A percentile compares a stretch with the other conserved stretches of the same genome.
phyloP scores from a whole-genome alignment of 1,140 invertebrate species.

The Formica exsecta region DNA sequence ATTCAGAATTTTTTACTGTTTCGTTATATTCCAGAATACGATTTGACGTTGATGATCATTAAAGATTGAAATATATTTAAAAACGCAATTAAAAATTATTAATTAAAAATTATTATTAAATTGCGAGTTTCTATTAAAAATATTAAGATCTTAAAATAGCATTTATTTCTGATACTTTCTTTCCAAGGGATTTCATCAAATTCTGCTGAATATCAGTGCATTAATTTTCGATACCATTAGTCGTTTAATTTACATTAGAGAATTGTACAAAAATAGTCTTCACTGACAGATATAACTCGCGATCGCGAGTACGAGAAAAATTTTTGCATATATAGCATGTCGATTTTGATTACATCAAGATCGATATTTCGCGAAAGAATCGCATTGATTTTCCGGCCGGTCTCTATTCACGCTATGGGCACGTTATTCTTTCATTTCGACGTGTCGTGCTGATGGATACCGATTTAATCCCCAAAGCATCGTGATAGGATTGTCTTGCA shows the following conservation, averaged over 20 bases:
- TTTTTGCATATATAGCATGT: not conserved
- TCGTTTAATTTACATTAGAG: not conserved
- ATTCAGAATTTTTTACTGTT: constrained; percentile 12
- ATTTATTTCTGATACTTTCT: not conserved
- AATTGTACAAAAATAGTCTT: not conserved
- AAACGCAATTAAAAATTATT: not conserved
- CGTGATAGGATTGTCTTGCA: constrained; percentile 27
- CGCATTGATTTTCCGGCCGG: not conserved
- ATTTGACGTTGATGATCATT: not conserved
- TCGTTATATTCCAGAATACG: not conserved
- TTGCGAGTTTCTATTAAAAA: not conserved
- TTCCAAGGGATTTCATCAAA: not conserved
- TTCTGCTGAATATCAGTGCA: not conserved
- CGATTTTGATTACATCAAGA: not conserved
- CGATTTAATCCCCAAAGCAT: constrained; percentile 42
- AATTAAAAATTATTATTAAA: not conserved
- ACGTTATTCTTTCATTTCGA: constrained; percentile 46
- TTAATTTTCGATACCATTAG: not conserved
- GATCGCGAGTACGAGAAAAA: not conserved
- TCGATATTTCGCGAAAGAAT: not conserved
- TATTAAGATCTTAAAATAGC: not conserved
- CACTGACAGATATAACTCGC: not conserved
- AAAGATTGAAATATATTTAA: not conserved
- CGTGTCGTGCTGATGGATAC: constrained; percentile 32
- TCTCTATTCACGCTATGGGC: not conserved